Evolutionary conservation across 2,888 invertebrate species (phyloP).

Genomic region (Prenolepis imparis): DNA sequence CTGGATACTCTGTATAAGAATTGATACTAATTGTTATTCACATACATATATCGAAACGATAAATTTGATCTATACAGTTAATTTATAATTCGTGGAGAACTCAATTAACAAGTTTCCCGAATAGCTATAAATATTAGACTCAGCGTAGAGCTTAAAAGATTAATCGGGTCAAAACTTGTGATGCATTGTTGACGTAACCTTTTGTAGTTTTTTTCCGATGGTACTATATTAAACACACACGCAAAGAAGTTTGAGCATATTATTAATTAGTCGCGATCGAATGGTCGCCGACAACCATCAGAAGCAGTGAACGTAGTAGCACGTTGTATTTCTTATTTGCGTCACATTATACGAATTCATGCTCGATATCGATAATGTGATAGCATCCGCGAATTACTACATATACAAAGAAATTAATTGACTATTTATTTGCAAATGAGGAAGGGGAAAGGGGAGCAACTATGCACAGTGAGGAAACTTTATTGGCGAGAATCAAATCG

Average conservation of each 20-base stretch:
- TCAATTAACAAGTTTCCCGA: conserved; percentile 44
- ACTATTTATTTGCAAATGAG: conserved; percentile 29
- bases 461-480: background rate
- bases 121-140: conserved; percentile 58
- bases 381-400: conserved; percentile 17
- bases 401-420: conserved; percentile 37
- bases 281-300: conserved; percentile 57
- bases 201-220: conserved; percentile 49
- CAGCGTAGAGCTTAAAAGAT: conserved; percentile 20
- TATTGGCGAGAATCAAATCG: conserved; percentile 14
- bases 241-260: conserved; percentile 16
- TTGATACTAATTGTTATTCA: conserved; percentile 10
- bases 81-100: background rate
- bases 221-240: conserved; percentile 40
- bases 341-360: conserved; percentile 8
- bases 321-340: conserved; percentile 40
- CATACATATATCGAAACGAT: background rate
- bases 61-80: background rate
- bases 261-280: conserved; percentile 49
- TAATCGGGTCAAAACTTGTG: background rate
- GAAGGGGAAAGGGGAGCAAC: background rate
- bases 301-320: conserved; percentile 60
- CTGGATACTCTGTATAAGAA: background rate
- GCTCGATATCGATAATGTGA: conserved; percentile 25
- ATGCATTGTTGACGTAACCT: conserved; percentile 31